phyloP scores from a whole-genome alignment of 2,797 vertebrate genomes.

The Arrhamphus sclerolepis region DNA sequence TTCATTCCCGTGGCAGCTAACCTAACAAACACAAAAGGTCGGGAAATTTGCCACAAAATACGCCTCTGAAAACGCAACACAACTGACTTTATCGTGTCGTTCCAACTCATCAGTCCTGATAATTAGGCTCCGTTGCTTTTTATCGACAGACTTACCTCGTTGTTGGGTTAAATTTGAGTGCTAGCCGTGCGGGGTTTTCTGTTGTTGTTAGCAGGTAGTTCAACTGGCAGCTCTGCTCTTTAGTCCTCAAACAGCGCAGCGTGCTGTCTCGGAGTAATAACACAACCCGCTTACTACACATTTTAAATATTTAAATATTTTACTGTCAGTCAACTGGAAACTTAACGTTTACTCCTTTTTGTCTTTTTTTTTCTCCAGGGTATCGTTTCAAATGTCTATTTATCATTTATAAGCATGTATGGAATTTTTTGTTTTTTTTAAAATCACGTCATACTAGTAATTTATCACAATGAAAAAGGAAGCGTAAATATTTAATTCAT shows the following conservation, averaged over 20 bases:
- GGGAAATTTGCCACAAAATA: slow-evolving; percentile 11
- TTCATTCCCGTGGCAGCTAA: slow-evolving; percentile 45
- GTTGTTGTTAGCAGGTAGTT: slow-evolving; percentile 76
- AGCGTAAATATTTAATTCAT: too few species aligned
- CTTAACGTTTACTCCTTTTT: too few species aligned
- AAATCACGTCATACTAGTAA: too few species aligned
- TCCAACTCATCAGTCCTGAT: neutral
- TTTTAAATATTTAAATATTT: neutral
- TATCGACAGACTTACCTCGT: slow-evolving; percentile 52
- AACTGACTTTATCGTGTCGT: accelerated
- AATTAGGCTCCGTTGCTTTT: neutral
- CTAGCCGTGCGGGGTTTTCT: slow-evolving; percentile 56
- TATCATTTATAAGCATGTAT: too few species aligned
- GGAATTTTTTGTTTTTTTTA: too few species aligned
- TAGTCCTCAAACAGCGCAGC: slow-evolving; percentile 15
- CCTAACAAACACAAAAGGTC: slow-evolving; percentile 59
- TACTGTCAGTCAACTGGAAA: too few species aligned
- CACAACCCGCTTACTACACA: neutral
- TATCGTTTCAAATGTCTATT: too few species aligned
- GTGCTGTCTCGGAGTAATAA: slow-evolving; percentile 45
- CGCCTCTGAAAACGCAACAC: neutral
- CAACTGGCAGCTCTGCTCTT: neutral
- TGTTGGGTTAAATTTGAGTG: slow-evolving; percentile 43
- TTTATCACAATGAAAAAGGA: too few species aligned
- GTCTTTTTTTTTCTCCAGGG: too few species aligned